Percentiles rank a stretch among this genome's conserved stretches.
Conservation (phyloP, 2,888 invertebrate species). For the Cataglyphis livida region DNA sequence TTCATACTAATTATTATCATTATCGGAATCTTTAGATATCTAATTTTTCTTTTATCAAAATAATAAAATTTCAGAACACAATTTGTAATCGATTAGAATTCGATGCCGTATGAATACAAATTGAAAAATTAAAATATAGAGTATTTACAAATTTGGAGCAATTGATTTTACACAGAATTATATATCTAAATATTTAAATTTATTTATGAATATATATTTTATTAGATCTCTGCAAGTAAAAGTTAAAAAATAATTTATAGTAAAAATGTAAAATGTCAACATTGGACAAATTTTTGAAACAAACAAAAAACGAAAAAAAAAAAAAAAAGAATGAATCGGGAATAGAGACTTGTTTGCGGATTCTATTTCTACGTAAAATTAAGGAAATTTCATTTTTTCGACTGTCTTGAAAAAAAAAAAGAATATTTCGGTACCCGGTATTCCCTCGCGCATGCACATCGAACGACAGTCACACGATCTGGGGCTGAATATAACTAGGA, state of each 20-base stretch:
- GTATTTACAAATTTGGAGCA: neutral
- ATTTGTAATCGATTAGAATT: neutral
- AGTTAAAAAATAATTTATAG: neutral
- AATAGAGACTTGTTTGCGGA: neutral
- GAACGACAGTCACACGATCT: constrained; percentile 59
- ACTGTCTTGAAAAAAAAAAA: neutral
- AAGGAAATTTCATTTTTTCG: neutral
- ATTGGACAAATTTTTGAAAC: neutral
- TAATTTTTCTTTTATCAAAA: too few species aligned
- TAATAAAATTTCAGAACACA: neutral
- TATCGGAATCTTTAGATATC: too few species aligned
- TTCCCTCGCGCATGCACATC: constrained; percentile 63
- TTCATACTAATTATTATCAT: too few species aligned
- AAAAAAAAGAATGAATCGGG: neutral
- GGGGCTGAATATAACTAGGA: constrained; percentile 58
- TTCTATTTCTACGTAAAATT: neutral
- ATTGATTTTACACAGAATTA: neutral
- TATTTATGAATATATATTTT: neutral
- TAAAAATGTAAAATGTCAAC: neutral
- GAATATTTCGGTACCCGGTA: constrained; percentile 58
- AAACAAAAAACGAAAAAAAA: neutral
- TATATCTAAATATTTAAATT: neutral
- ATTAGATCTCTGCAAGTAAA: neutral
- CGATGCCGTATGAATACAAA: neutral
- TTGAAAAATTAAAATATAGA: neutral